Conservation (phyloP, 1,140 invertebrate species). For the Vollenhovia emeryi region DNA sequence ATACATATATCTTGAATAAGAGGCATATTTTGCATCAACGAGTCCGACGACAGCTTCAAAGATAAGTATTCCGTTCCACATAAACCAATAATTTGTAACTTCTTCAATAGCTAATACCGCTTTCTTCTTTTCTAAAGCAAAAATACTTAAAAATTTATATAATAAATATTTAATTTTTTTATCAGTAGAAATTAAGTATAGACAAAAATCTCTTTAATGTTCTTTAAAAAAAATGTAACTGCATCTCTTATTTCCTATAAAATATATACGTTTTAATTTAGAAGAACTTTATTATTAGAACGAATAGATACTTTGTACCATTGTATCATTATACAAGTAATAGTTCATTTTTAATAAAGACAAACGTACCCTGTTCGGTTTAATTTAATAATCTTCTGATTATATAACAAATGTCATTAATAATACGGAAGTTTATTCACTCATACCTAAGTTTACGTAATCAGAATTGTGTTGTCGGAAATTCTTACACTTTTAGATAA, state of each 20-base stretch:
- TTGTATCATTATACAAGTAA: no score
- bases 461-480: not conserved
- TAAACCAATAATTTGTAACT: not conserved
- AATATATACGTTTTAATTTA: no score
- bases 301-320: no score
- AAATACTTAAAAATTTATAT: not conserved
- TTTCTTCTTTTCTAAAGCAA: not conserved
- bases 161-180: not conserved
- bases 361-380: not conserved
- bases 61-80: not conserved
- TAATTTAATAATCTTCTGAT: not conserved
- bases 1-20: not conserved
- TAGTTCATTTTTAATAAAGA: no score
- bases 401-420: not conserved
- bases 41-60: not conserved
- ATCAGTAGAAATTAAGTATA: no score
- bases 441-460: not conserved
- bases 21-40: not conserved
- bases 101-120: not conserved
- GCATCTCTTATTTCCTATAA: no score
- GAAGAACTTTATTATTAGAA: no score
- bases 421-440: not conserved
- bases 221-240: no score
- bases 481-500: not conserved
- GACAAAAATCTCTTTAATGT: no score